Conservation (phyloP, 2,888 invertebrate genomes). For the Platycnemis pennipes region DNA sequence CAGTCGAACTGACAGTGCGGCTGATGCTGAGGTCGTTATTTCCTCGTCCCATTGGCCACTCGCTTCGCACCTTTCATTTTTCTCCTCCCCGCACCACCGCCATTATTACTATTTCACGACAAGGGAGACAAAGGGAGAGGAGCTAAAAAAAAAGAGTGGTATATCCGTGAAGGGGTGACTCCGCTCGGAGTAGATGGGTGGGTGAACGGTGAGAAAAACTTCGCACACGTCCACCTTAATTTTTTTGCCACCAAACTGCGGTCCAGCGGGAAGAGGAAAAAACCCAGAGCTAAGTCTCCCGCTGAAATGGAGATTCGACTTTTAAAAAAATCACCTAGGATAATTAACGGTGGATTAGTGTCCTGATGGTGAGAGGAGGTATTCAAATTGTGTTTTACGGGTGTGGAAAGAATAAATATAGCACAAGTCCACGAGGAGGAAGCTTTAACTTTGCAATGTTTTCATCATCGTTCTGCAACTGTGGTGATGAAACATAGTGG, state of each 20-base stretch:
- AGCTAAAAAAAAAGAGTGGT: background rate
- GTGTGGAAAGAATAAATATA: too few relatives aligned
- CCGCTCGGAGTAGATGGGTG: background rate
- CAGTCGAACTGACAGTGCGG: too few relatives aligned
- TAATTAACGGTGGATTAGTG: conserved; percentile 49
- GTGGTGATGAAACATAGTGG: too few relatives aligned
- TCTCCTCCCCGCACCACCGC: too few relatives aligned
- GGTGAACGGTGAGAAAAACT: background rate
- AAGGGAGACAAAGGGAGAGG: background rate
- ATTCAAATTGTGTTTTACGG: too few relatives aligned
- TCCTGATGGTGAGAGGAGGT: background rate
- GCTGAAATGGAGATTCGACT: conserved; percentile 7
- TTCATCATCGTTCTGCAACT: too few relatives aligned
- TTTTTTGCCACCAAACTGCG: background rate
- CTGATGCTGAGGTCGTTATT: too few relatives aligned
- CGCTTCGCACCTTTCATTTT: too few relatives aligned
- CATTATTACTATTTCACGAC: conserved; percentile 43
- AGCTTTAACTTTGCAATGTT: too few relatives aligned
- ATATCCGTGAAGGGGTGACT: background rate
- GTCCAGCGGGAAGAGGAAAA: background rate
- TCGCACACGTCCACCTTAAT: background rate
- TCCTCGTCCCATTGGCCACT: too few relatives aligned
- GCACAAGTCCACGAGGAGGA: too few relatives aligned
- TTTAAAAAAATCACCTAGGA: conserved; percentile 15
- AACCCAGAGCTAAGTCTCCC: background rate